Percentiles rank a stretch among this genome's conserved stretches.
Evolutionary conservation across 1,140 invertebrate genomes (phyloP).

Genomic region (Drosophila kepulauana): DNA sequence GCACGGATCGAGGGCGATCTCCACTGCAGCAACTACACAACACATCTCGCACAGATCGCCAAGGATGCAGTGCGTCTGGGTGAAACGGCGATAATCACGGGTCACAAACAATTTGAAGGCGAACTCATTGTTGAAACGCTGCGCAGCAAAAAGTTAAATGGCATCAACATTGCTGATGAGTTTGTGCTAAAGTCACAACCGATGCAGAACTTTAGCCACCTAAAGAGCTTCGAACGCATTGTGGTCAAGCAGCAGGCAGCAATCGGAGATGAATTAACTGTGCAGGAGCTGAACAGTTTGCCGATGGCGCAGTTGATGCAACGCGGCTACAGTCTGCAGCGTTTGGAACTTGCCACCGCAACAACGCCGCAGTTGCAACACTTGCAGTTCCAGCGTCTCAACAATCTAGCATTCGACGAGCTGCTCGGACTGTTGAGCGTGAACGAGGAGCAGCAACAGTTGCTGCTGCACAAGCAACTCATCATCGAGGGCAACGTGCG

Average conservation of each 20-base stretch:
- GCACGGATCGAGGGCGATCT: constrained; percentile 58
- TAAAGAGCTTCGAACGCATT: constrained; percentile 43
- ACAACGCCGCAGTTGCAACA: constrained; percentile 33
- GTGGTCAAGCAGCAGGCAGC: constrained; percentile 35
- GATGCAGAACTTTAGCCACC: constrained; percentile 27
- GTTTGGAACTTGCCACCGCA: constrained; percentile 40
- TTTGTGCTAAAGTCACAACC: constrained; percentile 48
- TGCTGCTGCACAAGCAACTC: constrained; percentile 70
- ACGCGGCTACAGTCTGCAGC: constrained; percentile 55
- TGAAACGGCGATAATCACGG: constrained; percentile 54
- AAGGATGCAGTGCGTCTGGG: constrained; percentile 64
- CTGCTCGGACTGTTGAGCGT: constrained; percentile 50
- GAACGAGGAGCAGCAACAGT: not conserved
- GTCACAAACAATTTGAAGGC: constrained; percentile 59
- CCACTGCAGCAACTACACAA: constrained; percentile 49
- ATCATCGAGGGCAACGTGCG: constrained; percentile 73
- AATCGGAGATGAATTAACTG: constrained; percentile 29
- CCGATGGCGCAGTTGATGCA: constrained; percentile 48
- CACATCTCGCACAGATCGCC: constrained; percentile 48
- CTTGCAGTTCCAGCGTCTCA: constrained; percentile 63
- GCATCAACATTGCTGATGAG: constrained; percentile 42
- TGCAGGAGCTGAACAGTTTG: constrained; percentile 51
- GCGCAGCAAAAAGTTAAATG: constrained; percentile 42
- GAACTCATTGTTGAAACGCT: constrained; percentile 47
- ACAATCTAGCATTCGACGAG: constrained; percentile 64